Percentiles rank a stretch among this genome's conserved stretches.
Evolutionary conservation across 2,797 vertebrate genomes (phyloP).

Genomic region (Typhlichthys eigenmanni): DNA sequence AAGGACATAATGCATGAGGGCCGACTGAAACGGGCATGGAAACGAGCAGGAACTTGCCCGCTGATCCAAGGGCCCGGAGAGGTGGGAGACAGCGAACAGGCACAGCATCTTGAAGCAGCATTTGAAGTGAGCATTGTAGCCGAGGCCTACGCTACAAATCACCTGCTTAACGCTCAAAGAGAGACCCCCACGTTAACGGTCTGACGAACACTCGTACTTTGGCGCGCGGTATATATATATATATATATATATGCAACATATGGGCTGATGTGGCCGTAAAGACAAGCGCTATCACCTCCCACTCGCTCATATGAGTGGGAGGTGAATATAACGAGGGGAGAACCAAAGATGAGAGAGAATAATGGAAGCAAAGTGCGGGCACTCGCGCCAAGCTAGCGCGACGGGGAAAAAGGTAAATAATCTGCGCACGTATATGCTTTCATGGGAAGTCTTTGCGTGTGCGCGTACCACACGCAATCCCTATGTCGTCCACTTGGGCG

Average conservation of each 20-base stretch:
- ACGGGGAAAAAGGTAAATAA: no score
- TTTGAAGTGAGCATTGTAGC: conserved; percentile 71
- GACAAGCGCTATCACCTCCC: neutral
- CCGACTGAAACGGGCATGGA: conserved; percentile 50
- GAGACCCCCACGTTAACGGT: conserved; percentile 11
- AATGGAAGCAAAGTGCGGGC: conserved; percentile 52
- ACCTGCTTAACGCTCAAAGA: conserved; percentile 50
- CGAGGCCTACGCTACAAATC: conserved; percentile 61
- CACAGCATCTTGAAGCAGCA: conserved; percentile 57
- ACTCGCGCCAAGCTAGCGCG: conserved; percentile 44
- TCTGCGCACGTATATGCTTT: no score
- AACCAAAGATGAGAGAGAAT: conserved; percentile 67
- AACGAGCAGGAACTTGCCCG: conserved; percentile 59
- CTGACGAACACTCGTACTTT: neutral
- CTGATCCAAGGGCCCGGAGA: conserved; percentile 50
- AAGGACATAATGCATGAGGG: conserved; percentile 74
- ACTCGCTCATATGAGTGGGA: conserved; percentile 36
- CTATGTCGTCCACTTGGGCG: no score
- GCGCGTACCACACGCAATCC: no score
- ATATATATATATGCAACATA: neutral
- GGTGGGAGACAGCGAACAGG: conserved; percentile 25
- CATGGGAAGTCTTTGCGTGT: no score
- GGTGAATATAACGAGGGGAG: conserved; percentile 54
- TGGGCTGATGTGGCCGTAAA: neutral
- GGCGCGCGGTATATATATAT: no score